phyloP scores from a whole-genome alignment of 2,113 vertebrate species.

The Lasiurus cinereus region DNA sequence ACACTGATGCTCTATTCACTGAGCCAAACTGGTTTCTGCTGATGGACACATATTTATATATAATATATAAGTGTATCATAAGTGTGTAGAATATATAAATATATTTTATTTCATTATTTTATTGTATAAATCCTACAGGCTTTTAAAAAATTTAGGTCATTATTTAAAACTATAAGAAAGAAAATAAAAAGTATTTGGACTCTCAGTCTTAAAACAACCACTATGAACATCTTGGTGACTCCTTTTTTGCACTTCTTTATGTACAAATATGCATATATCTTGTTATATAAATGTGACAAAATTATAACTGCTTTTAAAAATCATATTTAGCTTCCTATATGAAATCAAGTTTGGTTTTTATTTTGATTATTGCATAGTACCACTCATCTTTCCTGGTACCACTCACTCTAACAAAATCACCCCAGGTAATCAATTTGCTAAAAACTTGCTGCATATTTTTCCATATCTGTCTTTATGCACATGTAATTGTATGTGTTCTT shows the following conservation, averaged over 20 bases:
- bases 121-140: not conserved
- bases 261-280: not conserved
- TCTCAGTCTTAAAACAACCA: not conserved
- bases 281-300: conserved; percentile 1
- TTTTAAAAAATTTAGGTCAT: not conserved
- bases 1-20: too few species aligned
- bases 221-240: not conserved
- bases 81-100: not conserved
- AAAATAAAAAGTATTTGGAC: conserved; percentile 2
- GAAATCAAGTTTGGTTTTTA: not conserved
- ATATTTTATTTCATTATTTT: conserved; percentile 1
- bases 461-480: not conserved
- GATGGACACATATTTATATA: not conserved
- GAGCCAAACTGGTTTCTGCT: too few species aligned
- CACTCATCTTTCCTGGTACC: not conserved
- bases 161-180: not conserved
- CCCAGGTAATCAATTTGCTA: not conserved
- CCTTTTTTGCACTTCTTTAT: not conserved
- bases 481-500: not conserved
- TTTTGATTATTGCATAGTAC: not conserved
- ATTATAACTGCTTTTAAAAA: not conserved
- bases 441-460: not conserved
- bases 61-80: not conserved
- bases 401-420: not conserved
- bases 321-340: not conserved